Evolutionary conservation across 2,113 vertebrate species (phyloP).

Genomic region (Syngnathus scovelli): DNA sequence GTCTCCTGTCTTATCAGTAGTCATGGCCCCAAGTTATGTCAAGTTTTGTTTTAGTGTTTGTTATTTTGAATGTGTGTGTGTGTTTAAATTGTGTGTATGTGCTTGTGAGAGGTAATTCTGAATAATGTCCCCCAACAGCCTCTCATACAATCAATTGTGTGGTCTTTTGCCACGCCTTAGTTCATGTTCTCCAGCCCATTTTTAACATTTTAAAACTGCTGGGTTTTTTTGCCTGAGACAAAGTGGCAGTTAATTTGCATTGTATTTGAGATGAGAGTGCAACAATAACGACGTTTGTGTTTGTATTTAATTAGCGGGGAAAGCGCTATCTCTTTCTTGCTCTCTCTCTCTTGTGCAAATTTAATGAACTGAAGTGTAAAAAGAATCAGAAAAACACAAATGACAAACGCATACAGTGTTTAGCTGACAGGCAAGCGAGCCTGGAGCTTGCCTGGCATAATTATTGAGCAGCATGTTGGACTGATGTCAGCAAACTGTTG

Average conservation of each 20-base stretch:
- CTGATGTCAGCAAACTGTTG: constrained; percentile 12
- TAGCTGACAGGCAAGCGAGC: not conserved
- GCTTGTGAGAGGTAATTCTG: not conserved
- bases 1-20: too few relatives aligned
- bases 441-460: not conserved
- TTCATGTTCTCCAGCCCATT: constrained; percentile 6
- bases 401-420: constrained; percentile 13
- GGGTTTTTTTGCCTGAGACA: constrained; percentile 13
- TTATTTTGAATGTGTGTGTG: too few relatives aligned
- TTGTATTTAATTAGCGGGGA: constrained; percentile 38
- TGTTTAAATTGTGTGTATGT: too few relatives aligned
- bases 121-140: not conserved
- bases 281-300: constrained; percentile 28
- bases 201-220: constrained; percentile 2
- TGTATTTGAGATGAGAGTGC: constrained; percentile 29
- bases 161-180: not conserved
- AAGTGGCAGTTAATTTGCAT: constrained; percentile 25
- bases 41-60: too few relatives aligned
- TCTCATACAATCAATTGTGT: not conserved
- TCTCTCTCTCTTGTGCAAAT: constrained; percentile 13
- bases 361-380: constrained; percentile 42
- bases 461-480: constrained; percentile 10
- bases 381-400: constrained; percentile 30
- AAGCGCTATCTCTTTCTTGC: constrained; percentile 17
- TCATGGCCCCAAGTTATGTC: too few relatives aligned